Conservation (phyloP, 2,888 invertebrate species). For the Meliscaeva auricollis region DNA sequence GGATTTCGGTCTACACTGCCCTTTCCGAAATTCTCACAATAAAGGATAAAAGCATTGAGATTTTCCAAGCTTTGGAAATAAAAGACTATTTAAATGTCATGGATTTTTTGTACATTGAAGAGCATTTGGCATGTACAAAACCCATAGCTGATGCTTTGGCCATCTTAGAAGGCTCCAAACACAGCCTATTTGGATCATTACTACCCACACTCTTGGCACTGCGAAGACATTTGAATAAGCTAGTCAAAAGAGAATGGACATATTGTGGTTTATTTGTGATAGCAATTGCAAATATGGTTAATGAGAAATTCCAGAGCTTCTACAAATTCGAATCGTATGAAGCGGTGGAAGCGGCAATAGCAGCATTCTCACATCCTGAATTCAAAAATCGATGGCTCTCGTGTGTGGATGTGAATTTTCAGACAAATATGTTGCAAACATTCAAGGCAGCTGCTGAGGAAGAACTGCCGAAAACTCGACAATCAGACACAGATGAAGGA, state of each 20-base stretch:
- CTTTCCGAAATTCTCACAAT: constrained; percentile 37
- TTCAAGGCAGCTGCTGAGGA: constrained; percentile 18
- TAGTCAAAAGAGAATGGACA: constrained; percentile 19
- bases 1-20: constrained; percentile 27
- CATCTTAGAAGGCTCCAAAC: constrained; percentile 7
- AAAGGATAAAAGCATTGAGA: constrained; percentile 22
- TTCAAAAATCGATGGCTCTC: constrained; percentile 55
- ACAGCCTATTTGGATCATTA: constrained; percentile 33
- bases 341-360: constrained; percentile 16
- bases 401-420: constrained; percentile 23
- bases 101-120: constrained; percentile 51
- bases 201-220: constrained; percentile 43
- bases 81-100: constrained; percentile 14
- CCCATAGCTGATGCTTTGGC: constrained; percentile 44
- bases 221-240: constrained; percentile 27
- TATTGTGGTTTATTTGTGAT: constrained; percentile 16
- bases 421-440: constrained; percentile 3
- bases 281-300: constrained; percentile 1
- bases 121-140: constrained; percentile 37
- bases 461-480: neutral
- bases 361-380: constrained; percentile 55
- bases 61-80: constrained; percentile 33
- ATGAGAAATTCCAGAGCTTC: constrained; percentile 29
- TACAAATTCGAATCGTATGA: constrained; percentile 19
- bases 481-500: neutral